Percentiles rank a stretch among this genome's conserved stretches.
Evolutionary conservation across 1,140 invertebrate species (phyloP).

Genomic region (Cardiocondyla obscurior): DNA sequence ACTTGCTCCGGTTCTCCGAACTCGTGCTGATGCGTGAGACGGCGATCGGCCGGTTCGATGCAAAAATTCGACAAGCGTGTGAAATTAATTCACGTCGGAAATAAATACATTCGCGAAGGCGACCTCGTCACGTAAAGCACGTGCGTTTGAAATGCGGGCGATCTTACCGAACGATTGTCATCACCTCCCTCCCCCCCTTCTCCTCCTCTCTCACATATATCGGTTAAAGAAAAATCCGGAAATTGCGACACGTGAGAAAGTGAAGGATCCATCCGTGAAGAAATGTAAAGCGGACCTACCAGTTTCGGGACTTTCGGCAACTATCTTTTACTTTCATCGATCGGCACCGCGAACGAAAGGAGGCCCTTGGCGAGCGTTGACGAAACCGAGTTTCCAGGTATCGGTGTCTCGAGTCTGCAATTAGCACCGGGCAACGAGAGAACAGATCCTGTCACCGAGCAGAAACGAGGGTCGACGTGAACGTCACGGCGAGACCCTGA

Average conservation of each 20-base stretch:
- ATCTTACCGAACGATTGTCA: too few relatives aligned
- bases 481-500: neutral
- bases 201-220: neutral
- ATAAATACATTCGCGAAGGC: neutral
- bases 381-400: conserved; percentile 15
- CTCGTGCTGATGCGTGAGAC: conserved; percentile 14
- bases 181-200: too few relatives aligned
- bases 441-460: neutral
- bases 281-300: neutral
- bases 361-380: neutral
- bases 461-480: neutral
- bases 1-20: conserved; percentile 60
- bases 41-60: neutral
- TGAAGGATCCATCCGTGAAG: neutral
- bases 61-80: neutral
- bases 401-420: neutral
- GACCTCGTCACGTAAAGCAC: neutral
- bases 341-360: neutral
- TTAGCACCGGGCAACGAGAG: neutral
- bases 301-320: neutral
- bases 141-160: too few relatives aligned
- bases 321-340: conserved; percentile 10
- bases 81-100: neutral
- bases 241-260: neutral
- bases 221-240: too few relatives aligned